Evolutionary conservation across 2,113 vertebrate genomes (phyloP).

Genomic region (Trachemys scripta): DNA sequence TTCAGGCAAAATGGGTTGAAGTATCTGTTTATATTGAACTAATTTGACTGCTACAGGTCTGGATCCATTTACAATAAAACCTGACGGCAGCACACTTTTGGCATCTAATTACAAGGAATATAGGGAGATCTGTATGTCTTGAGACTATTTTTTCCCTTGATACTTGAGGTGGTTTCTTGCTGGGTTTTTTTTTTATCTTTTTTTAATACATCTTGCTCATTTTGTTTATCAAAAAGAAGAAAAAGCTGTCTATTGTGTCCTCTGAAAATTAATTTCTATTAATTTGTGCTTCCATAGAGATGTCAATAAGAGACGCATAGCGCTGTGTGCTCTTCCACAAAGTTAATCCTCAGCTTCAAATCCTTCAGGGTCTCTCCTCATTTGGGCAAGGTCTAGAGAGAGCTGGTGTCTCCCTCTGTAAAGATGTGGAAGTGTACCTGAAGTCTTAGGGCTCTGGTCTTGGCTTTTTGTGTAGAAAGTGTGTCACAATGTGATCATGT

Average conservation of each 20-base stretch:
- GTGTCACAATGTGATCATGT: not conserved
- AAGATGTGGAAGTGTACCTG: not conserved
- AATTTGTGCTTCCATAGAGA: not conserved
- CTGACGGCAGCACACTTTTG: not conserved
- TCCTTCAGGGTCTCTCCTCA: not conserved
- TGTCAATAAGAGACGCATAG: not conserved
- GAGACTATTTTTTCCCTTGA: not conserved
- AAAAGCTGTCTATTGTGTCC: conserved; percentile 10
- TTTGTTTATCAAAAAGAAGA: not conserved
- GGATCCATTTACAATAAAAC: conserved; percentile 49
- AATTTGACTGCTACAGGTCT: not conserved
- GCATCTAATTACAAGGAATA: conserved; percentile 4
- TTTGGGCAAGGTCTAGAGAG: not conserved
- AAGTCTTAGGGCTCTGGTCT: not conserved
- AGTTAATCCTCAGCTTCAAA: not conserved
- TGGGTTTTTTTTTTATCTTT: not conserved
- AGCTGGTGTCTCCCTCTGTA: not conserved
- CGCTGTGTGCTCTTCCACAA: not conserved
- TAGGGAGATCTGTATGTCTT: not conserved
- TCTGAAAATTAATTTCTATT: not conserved
- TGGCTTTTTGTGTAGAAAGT: not conserved
- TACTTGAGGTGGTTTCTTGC: not conserved
- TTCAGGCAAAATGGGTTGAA: conserved; percentile 41
- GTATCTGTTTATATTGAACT: conserved; percentile 50
- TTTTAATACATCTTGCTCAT: not conserved